Conservation (phyloP, 2,888 invertebrate species). For the Bursaphelenchus okinawaensis region DNA sequence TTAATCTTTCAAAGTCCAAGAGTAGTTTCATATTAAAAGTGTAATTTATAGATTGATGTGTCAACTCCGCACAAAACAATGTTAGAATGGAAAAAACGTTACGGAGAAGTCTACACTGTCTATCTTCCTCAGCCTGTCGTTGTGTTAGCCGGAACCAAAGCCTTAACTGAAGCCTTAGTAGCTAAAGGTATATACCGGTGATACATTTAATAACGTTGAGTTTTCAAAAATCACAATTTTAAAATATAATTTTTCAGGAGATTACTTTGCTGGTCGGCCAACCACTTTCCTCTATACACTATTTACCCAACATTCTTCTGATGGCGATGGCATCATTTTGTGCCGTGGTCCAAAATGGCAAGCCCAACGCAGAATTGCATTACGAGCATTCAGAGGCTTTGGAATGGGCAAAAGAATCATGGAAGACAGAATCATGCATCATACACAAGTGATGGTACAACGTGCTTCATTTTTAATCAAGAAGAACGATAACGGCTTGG, state of each 20-base stretch:
- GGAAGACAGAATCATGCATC: constrained; percentile 30
- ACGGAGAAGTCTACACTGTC: constrained; percentile 48
- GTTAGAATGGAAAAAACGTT: constrained; percentile 25
- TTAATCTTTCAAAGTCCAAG: not conserved
- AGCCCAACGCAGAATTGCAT: constrained; percentile 35
- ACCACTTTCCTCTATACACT: constrained; percentile 38
- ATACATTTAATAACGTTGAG: constrained; percentile 1
- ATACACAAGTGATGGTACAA: constrained; percentile 17
- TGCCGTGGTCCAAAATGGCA: constrained; percentile 41
- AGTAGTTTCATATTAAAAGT: constrained; percentile 7
- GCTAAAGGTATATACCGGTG: constrained; percentile 7
- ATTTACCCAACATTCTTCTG: constrained; percentile 39
- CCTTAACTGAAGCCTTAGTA: constrained; percentile 18
- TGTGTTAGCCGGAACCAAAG: constrained; percentile 30
- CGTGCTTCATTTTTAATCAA: not conserved
- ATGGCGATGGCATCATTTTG: constrained; percentile 51
- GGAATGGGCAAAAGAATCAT: constrained; percentile 35
- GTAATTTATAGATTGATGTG: constrained; percentile 28
- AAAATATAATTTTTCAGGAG: constrained; percentile 22
- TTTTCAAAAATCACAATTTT: not conserved
- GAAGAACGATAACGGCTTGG: not conserved
- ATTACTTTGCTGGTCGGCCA: constrained; percentile 36
- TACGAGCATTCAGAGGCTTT: constrained; percentile 31
- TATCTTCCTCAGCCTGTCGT: constrained; percentile 38
- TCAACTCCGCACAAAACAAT: constrained; percentile 27